Base-by-base conservation (phyloP, 2,888 invertebrate genomes). In the Melanostoma mellinum region DNA sequence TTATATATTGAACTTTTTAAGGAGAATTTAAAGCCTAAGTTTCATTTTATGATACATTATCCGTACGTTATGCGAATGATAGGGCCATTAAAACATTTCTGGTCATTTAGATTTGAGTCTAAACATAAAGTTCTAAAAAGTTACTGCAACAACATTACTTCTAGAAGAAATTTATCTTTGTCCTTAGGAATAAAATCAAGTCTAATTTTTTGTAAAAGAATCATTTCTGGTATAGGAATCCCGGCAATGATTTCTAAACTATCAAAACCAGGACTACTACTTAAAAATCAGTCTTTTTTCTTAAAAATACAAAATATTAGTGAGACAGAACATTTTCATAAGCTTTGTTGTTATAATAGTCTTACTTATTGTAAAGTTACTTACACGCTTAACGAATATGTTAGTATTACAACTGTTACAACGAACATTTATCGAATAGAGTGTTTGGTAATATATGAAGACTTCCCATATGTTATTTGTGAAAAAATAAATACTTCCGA, bases 271-370 rank as follows among this genome's bases (percentile, higher is more conserved):
- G 44, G 44, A 44, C 9, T 44, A 44, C n/a, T 44, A n/a, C 44
- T 44, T n/a, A 44, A 44, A 44, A n/a, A 44, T 44, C 44, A 44
- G n/a, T 1, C n/a, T 44, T 44, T 44, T 44, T n/a, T 44, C n/a
- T n/a, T 10, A 44, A 44, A 44, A 44, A 44, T 44, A 44, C 44
- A n/a, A 44, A 44, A 44, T 44, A n/a, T 44, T 44, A 20, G 20
- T 20, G 44, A 9, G 10, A 44, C 44, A 2, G n/a, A 44, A n/a
- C 4, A n/a, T 44, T n/a, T 44, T 44, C 44, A 44, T 44, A n/a
- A 44, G n/a, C 44, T 44, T n/a, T n/a, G n/a, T 44, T 44, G n/a
- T 44, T 44, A 44, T n/a, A 44, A 44, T 44, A n/a, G n/a, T n/a
- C 44, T 44, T 44, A 44, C 44, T n/a, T 44, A n/a, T n/a, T 44